These are phyloP conservation scores for Drosophila percnosoma DNA, from an alignment of 2,888 invertebrate genomes.

Conservation along the genomic window DNA sequence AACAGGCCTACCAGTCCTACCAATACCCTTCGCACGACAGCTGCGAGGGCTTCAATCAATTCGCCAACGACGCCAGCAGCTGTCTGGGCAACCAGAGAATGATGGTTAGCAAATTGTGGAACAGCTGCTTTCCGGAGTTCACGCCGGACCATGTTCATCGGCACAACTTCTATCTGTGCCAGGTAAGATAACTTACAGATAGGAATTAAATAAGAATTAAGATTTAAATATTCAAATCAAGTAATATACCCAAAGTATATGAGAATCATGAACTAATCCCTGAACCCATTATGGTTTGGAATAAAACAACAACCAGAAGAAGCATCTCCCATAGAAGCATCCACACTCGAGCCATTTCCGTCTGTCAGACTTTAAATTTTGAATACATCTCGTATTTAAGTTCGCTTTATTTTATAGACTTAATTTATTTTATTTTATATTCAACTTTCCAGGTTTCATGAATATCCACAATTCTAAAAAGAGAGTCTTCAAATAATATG, in stretches of 20 bases:
- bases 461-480: neutral
- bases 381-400: neutral
- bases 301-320: neutral
- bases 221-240: neutral
- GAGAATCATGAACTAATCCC: neutral
- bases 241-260: neutral
- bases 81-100: slow-evolving; percentile 83
- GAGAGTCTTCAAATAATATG: neutral
- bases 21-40: slow-evolving; percentile 77
- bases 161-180: slow-evolving; percentile 85
- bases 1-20: slow-evolving; percentile 66
- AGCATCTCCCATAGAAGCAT: neutral
- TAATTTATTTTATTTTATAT: neutral
- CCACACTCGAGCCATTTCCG: neutral
- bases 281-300: neutral
- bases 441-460: neutral
- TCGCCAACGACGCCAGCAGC: slow-evolving; percentile 78
- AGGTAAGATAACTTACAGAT: slow-evolving; percentile 67
- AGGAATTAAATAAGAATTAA: neutral
- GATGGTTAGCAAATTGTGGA: slow-evolving; percentile 85
- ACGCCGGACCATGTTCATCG: slow-evolving; percentile 84
- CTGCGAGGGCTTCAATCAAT: slow-evolving; percentile 82
- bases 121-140: slow-evolving; percentile 85
- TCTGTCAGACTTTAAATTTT: neutral
- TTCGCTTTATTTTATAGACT: neutral